phyloP scores from a whole-genome alignment of 2,888 invertebrate species.

The Orchesella flavescens region DNA sequence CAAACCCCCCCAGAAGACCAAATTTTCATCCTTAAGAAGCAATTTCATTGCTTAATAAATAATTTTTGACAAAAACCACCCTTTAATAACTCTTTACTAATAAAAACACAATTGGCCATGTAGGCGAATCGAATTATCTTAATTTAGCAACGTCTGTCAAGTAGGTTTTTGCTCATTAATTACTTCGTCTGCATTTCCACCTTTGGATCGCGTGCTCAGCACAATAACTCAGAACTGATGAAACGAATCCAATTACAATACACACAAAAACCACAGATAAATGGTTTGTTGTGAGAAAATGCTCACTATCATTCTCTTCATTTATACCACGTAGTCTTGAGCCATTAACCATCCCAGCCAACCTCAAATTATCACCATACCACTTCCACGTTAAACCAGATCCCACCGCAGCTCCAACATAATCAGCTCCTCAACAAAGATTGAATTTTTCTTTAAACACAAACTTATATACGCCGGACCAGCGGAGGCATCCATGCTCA shows the following conservation, averaged over 20 bases:
- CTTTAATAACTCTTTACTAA: too few relatives aligned
- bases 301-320: neutral
- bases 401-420: slow-evolving; percentile 19
- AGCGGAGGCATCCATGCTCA: neutral
- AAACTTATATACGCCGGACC: neutral
- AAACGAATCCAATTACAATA: neutral
- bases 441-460: slow-evolving; percentile 5
- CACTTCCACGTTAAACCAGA: neutral
- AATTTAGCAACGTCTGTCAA: too few relatives aligned
- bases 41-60: too few relatives aligned
- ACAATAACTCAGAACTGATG: neutral
- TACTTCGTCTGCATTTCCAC: too few relatives aligned
- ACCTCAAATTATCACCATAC: neutral
- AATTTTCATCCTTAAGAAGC: too few relatives aligned
- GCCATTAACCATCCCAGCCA: neutral
- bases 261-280: slow-evolving; percentile 11
- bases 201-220: too few relatives aligned
- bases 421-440: slow-evolving; percentile 10
- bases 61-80: too few relatives aligned
- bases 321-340: neutral
- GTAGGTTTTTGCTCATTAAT: too few relatives aligned
- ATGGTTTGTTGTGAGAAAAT: neutral
- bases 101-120: too few relatives aligned
- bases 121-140: too few relatives aligned
- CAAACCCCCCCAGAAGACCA: too few relatives aligned